These are phyloP conservation scores for Troglohyphantes excavatus DNA, from an alignment of 2,888 invertebrate species.

Conservation along the genomic window DNA sequence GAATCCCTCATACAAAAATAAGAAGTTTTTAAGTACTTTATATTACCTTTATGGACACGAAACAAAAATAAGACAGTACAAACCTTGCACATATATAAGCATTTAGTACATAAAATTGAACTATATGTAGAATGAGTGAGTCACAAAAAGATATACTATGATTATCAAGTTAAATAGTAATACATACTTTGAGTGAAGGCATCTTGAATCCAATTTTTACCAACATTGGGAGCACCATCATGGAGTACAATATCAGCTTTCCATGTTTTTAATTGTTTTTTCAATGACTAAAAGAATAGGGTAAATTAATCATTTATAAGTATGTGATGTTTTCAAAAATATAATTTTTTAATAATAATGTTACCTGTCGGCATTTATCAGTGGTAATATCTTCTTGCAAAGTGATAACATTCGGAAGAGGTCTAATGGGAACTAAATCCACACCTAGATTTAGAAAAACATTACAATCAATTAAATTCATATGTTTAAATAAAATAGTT, in stretches of 20 bases:
- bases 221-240: slow-evolving; percentile 99
- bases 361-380: slow-evolving; percentile 89
- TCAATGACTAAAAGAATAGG: slow-evolving; percentile 85
- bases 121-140: too few species aligned
- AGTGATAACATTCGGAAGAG: slow-evolving; percentile 94
- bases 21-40: too few species aligned
- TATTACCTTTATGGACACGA: too few species aligned
- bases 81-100: too few species aligned
- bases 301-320: slow-evolving; percentile 76
- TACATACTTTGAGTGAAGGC: slow-evolving; percentile 91
- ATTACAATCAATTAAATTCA: too few species aligned
- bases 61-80: too few species aligned
- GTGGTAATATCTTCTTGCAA: slow-evolving; percentile 98
- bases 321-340: background rate
- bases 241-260: slow-evolving; percentile 98
- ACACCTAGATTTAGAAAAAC: slow-evolving; percentile 86
- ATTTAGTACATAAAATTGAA: too few species aligned
- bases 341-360: background rate
- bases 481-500: too few species aligned
- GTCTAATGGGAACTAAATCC: slow-evolving; percentile 96
- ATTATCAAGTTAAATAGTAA: too few species aligned
- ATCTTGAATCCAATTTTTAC: slow-evolving; percentile 97
- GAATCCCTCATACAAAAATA: too few species aligned
- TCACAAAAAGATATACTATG: too few species aligned
- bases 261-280: slow-evolving; percentile 95